A percentile compares a stretch with the other conserved stretches of the same genome.
Conservation (phyloP, 2,113 vertebrate species). For the Pitta sordida region DNA sequence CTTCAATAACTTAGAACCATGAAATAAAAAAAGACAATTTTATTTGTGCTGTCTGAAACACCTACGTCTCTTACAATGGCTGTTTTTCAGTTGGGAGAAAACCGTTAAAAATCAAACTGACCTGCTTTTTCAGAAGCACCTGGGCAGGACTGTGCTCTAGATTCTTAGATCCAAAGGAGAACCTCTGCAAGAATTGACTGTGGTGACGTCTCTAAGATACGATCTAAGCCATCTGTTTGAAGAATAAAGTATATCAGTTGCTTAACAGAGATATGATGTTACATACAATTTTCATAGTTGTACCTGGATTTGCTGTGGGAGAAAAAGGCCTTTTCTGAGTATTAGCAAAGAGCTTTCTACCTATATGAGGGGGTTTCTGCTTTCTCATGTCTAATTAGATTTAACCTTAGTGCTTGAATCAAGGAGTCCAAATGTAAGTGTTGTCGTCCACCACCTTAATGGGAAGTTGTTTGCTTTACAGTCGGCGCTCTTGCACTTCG, state of each 20-base stretch:
- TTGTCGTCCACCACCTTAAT: rapidly evolving
- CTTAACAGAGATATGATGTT: neutral
- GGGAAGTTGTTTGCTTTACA: neutral
- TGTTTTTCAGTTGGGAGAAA: neutral
- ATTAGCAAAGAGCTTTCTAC: neutral
- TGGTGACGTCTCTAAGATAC: neutral
- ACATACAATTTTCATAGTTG: neutral
- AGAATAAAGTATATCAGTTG: neutral
- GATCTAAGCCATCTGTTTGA: neutral
- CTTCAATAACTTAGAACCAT: neutral
- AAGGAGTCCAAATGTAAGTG: neutral
- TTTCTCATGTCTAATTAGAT: neutral
- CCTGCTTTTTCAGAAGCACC: neutral
- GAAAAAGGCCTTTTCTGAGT: neutral
- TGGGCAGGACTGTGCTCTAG: neutral
- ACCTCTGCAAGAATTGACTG: neutral
- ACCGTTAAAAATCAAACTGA: neutral
- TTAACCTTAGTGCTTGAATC: neutral
- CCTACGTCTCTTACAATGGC: neutral
- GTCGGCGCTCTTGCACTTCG: no score
- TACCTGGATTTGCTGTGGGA: neutral
- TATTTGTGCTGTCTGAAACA: neutral
- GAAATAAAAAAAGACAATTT: neutral
- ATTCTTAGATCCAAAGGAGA: neutral
- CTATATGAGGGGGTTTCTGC: neutral